Evolutionary conservation across 2,888 invertebrate genomes (phyloP).

Genomic region (Siphlonurus alternatus): DNA sequence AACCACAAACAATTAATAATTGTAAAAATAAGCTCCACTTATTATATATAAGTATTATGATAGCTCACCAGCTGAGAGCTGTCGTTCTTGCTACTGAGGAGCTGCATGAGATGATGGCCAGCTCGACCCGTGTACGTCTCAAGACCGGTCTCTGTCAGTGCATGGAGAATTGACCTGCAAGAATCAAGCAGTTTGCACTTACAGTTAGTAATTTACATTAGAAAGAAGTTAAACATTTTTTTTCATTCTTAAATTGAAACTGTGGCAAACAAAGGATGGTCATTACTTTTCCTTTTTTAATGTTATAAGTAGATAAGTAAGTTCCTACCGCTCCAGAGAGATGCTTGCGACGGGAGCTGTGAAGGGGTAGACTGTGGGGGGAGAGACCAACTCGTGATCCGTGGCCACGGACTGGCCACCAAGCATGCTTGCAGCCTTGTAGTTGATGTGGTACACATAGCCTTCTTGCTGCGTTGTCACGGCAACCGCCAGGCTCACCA

Average conservation of each 20-base stretch:
- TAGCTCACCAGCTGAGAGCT: not conserved
- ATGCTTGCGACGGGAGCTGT: slow-evolving; percentile 50
- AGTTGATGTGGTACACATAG: slow-evolving; percentile 47
- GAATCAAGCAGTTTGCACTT: too few relatives aligned
- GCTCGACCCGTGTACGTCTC: slow-evolving; percentile 56
- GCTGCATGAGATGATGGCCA: slow-evolving; percentile 33
- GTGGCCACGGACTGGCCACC: not conserved
- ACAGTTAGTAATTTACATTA: too few relatives aligned
- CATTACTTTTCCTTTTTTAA: too few relatives aligned
- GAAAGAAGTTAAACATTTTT: too few relatives aligned
- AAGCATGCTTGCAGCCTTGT: not conserved
- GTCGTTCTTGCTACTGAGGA: not conserved
- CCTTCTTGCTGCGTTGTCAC: slow-evolving; percentile 50
- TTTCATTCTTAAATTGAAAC: too few relatives aligned
- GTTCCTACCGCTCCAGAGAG: slow-evolving; percentile 42
- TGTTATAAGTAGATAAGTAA: too few relatives aligned
- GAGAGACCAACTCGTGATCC: not conserved
- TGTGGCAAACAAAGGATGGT: too few relatives aligned
- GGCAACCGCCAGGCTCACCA: slow-evolving; percentile 43
- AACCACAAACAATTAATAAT: slow-evolving; percentile 2
- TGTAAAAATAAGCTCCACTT: not conserved
- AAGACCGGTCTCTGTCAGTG: slow-evolving; percentile 54
- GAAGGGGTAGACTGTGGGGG: slow-evolving; percentile 43
- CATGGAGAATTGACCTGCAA: slow-evolving; percentile 40
- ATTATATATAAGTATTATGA: not conserved